Conservation (phyloP, 2,888 invertebrate genomes). For the Athalia cordata region DNA sequence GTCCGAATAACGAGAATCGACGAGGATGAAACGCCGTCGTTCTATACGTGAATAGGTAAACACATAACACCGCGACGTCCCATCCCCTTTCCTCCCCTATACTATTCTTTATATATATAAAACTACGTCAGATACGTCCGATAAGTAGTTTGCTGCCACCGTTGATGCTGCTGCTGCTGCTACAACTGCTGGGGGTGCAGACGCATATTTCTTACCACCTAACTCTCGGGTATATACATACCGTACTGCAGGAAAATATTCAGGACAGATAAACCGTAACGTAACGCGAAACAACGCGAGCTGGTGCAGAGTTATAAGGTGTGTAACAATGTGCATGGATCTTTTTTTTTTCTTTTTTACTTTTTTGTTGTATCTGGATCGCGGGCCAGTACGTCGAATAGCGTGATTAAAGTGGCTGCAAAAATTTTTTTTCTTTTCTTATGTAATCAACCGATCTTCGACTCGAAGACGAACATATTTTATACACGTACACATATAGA, state of each 20-base stretch:
- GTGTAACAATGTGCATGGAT: too few relatives aligned
- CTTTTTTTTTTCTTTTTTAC: too few relatives aligned
- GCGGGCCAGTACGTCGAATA: too few relatives aligned
- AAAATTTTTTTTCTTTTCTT: too few relatives aligned
- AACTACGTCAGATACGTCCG: slow-evolving; percentile 7
- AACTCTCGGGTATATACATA: background rate
- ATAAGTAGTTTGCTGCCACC: slow-evolving; percentile 8
- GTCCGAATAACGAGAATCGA: slow-evolving; percentile 1
- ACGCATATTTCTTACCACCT: slow-evolving; percentile 5
- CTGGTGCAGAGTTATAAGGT: too few relatives aligned
- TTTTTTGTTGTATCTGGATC: too few relatives aligned
- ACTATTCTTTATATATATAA: background rate
- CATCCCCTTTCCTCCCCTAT: too few relatives aligned
- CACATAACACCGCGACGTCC: background rate
- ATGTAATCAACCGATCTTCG: too few relatives aligned
- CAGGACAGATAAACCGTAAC: background rate
- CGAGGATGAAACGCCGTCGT: background rate
- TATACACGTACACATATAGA: too few relatives aligned
- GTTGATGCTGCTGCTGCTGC: background rate
- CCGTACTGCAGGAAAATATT: background rate
- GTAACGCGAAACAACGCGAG: background rate
- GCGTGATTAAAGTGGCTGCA: too few relatives aligned
- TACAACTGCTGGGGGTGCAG: too few relatives aligned
- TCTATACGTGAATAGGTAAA: background rate
- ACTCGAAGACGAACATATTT: too few relatives aligned